Base-by-base conservation (phyloP, 1,140 invertebrate genomes). In the Ptiloglossa arizonensis region DNA sequence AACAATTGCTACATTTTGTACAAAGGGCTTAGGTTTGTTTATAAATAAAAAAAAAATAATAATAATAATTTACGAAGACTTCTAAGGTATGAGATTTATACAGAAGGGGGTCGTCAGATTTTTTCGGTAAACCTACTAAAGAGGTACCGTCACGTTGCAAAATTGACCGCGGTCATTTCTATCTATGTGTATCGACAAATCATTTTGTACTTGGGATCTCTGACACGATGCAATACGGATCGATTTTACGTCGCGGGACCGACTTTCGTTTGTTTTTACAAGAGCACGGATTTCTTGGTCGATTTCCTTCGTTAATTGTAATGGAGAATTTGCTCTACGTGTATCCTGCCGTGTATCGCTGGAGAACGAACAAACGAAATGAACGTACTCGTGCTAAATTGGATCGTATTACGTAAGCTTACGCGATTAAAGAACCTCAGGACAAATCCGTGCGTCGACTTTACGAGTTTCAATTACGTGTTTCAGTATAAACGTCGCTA, bases 381-480 rank as follows among this genome's bases (percentile, higher is more conserved):
- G 81, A 66, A 74, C 60, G 44, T 44, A 79, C 77, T 52, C 56
- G 66, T 11, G 82, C 80, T 85, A 86, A 86, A 86, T 86, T 86
- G 80, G 79, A 86, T 85, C 80, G 75, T 46, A 62, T 86, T 86
- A 85, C 75, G 79, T 86, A 86, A 86, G 79, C 69, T 52, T 35
- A 69, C 56, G 52, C 59, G 84, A 85, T 86, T 86, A 85, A 86
- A 85, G 82, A 85, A 86, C 79, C 66, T 63, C 83, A 52, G 79
- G 82, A 81, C 79, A 86, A 86, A 86, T 85, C 82, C 75, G 80
- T 86, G 76, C 80, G 59, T 75, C 64, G 70, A 60, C 66, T 75
- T 82, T 70, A 62, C 74, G 56, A 86, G 79, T 70, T 81, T 69
- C 79, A 81, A 78, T 80, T 80, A 80, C 46, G 22, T n/a, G 41